Base-by-base conservation (phyloP, 2,888 invertebrate species). In the Archips xylosteana region DNA sequence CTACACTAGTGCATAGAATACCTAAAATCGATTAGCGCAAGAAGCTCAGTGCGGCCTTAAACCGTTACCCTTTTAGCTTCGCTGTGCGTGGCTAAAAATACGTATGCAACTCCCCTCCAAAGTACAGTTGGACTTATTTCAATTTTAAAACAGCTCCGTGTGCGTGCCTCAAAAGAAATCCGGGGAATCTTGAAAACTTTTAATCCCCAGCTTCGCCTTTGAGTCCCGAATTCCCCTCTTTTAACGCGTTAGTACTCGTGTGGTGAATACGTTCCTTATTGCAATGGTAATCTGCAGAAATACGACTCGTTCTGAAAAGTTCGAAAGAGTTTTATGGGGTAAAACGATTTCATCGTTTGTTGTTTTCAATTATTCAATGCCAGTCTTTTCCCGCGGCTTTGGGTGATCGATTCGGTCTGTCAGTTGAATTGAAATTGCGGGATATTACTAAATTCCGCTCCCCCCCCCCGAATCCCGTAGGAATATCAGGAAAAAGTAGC, bases 121-220 rank as follows among this genome's bases (percentile, higher is more conserved):
- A 74, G 64, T 64, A 54, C 66, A 66, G 39, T 42, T 6, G 45
- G 57, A 62, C 72, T 69, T 70, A 74, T 74, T 74, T 65, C 65
- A 70, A 74, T 54, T 74, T 74, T 74, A 74, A 74, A 70, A 65
- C 74, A 73, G 64, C 69, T 62, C 15, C 64, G 15, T 65, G 51
- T 70, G 65, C 60, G 74, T 70, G 51, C 69, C 60, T 70, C 74
- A 74, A 74, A 73, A 65, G 73, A 59, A 73, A 70, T 45, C 32
- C 60, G 36, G 49, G 32, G 69, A 34, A 65, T 74, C 74, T 74
- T 70, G 69, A 61, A 72, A 74, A 74, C 64, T 70, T 74, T 70
- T 74, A 74, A 74, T 70, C 60, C 54, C 47, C 42, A 49, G 47
- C 54, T 69, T 64, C 63, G 66, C 63, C 65, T 74, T 70, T 69